Conservation (phyloP, 2,888 invertebrate genomes). For the Cosmopolites sordidus region DNA sequence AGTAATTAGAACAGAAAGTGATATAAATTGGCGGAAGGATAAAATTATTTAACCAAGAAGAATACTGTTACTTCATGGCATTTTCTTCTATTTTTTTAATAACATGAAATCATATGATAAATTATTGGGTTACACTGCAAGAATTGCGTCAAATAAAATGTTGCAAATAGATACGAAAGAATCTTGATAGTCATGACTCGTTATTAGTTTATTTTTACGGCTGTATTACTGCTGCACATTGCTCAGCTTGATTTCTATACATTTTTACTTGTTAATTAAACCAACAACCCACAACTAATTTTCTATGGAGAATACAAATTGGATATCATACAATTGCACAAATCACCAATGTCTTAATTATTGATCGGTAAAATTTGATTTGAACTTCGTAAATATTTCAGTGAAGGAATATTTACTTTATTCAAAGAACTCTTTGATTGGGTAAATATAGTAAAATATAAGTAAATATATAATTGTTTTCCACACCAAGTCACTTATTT, state of each 20-base stretch:
- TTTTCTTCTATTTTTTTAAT: conserved; percentile 25
- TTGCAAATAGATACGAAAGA: conserved; percentile 11
- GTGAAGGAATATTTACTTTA: too few species aligned
- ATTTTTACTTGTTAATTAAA: conserved; percentile 9
- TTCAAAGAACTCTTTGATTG: too few species aligned
- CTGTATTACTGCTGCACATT: conserved; percentile 8
- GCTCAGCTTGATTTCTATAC: conserved; percentile 8
- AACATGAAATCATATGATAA: conserved; percentile 15
- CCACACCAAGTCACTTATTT: too few species aligned
- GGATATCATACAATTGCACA: conserved; percentile 7
- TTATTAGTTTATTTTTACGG: conserved; percentile 12
- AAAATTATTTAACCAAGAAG: conserved; percentile 31
- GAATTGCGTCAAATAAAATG: conserved; percentile 20
- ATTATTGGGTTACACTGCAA: conserved; percentile 8
- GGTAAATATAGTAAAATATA: too few species aligned
- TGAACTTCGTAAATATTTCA: too few species aligned
- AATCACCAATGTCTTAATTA: conserved; percentile 10
- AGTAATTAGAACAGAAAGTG: conserved; percentile 36
- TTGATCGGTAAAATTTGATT: too few species aligned
- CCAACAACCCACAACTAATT: conserved; percentile 10
- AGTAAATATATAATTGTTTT: too few species aligned
- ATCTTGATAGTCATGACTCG: conserved; percentile 16
- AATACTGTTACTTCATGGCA: conserved; percentile 25
- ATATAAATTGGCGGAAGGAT: conserved; percentile 32
- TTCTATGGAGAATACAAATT: conserved; percentile 13